Conservation (phyloP, 2,888 invertebrate species). For the Chrysomela aeneicollis region DNA sequence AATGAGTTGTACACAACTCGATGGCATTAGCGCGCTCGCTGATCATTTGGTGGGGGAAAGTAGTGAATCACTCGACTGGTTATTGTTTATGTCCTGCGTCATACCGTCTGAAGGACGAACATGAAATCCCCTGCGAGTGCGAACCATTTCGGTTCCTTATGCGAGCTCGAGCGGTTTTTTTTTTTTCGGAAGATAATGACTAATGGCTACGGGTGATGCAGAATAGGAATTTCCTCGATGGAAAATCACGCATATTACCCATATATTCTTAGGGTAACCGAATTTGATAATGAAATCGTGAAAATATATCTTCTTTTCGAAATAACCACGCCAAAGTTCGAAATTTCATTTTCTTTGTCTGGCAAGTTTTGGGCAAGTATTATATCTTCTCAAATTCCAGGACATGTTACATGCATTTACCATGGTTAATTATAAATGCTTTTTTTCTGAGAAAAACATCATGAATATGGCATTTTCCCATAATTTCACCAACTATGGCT, state of each 20-base stretch:
- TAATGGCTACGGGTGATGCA: conserved; percentile 21
- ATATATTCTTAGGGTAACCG: too few relatives aligned
- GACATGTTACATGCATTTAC: too few relatives aligned
- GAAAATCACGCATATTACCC: neutral
- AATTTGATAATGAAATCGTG: too few relatives aligned
- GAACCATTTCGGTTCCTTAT: conserved; percentile 41
- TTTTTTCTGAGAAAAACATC: too few relatives aligned
- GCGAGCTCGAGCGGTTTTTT: conserved; percentile 15
- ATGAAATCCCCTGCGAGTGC: conserved; percentile 47
- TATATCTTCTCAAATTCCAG: too few relatives aligned
- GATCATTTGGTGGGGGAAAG: conserved; percentile 43
- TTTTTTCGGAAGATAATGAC: conserved; percentile 22
- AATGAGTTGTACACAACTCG: conserved; percentile 25
- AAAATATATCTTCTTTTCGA: too few relatives aligned
- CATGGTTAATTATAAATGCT: too few relatives aligned
- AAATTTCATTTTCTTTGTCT: too few relatives aligned
- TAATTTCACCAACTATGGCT: too few relatives aligned
- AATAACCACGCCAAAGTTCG: too few relatives aligned
- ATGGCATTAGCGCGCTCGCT: conserved; percentile 44
- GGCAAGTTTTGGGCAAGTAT: too few relatives aligned
- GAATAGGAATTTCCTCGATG: conserved; percentile 20
- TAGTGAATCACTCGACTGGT: conserved; percentile 53
- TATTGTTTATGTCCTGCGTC: conserved; percentile 53
- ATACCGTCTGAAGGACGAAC: conserved; percentile 50
- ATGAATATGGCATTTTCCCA: too few relatives aligned